Conservation (phyloP, 1,140 invertebrate genomes). For the Bradysia coprophila region DNA sequence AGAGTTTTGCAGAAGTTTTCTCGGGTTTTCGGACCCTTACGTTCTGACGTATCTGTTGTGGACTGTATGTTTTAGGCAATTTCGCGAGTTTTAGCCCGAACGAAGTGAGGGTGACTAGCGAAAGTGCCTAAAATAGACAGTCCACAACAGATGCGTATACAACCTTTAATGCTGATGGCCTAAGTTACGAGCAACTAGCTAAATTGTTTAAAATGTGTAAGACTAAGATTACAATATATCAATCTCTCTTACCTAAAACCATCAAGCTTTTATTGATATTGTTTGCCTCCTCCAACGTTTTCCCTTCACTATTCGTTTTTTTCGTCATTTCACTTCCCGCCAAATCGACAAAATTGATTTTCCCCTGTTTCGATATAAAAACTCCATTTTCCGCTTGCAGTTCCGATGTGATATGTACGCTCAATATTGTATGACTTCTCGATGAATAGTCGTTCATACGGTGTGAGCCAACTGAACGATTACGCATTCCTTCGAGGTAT, state of each 20-base stretch:
- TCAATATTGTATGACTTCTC: constrained; percentile 87
- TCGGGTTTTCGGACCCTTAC: no score
- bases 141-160: no score
- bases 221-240: no score
- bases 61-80: no score
- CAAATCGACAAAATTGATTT: constrained; percentile 87
- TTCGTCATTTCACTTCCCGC: constrained; percentile 90
- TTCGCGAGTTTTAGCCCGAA: no score
- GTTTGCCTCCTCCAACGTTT: constrained; percentile 82
- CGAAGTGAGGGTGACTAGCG: no score
- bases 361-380: constrained; percentile 74
- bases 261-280: constrained; percentile 94
- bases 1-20: no score
- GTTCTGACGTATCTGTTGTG: no score
- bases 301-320: constrained; percentile 79
- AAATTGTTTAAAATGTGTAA: no score
- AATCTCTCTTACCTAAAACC: constrained; percentile 60
- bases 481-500: constrained; percentile 53
- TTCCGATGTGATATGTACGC: constrained; percentile 67
- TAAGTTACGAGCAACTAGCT: no score
- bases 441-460: constrained; percentile 95
- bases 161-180: no score
- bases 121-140: no score
- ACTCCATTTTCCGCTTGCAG: constrained; percentile 60
- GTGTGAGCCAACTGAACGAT: constrained; percentile 69